Evolutionary conservation across 2,888 invertebrate genomes (phyloP).

Genomic region (Hirtodrosophila alboralis): DNA sequence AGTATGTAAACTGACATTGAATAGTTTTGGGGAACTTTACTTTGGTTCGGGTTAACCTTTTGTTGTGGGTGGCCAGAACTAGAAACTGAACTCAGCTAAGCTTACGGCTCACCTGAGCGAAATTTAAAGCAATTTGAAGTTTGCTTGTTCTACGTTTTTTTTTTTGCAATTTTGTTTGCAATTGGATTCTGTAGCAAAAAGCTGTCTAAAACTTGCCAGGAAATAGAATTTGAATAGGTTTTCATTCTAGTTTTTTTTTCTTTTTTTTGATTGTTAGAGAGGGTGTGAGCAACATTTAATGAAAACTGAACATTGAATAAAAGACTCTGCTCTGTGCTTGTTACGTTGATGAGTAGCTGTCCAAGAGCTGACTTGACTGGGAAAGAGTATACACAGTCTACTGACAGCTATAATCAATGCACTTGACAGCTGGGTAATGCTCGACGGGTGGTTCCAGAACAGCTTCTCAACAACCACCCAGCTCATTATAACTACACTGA

Average conservation of each 20-base stretch:
- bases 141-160: no score
- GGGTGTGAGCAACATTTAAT: constrained; percentile 33
- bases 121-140: constrained; percentile 59
- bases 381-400: constrained; percentile 1
- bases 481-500: constrained; percentile 21
- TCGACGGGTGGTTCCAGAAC: constrained; percentile 31
- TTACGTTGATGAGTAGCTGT: constrained; percentile 31
- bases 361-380: neutral
- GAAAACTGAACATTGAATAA: constrained; percentile 28
- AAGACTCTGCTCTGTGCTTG: constrained; percentile 21
- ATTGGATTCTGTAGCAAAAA: constrained; percentile 61
- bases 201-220: constrained; percentile 33
- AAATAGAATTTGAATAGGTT: constrained; percentile 39
- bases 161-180: constrained; percentile 61
- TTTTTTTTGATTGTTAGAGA: no score
- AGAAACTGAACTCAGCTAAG: constrained; percentile 40
- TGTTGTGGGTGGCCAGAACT: constrained; percentile 61
- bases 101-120: constrained; percentile 24
- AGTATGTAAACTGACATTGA: constrained; percentile 79
- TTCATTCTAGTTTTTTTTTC: no score
- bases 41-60: constrained; percentile 30
- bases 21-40: constrained; percentile 55
- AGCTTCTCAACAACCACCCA: constrained; percentile 31
- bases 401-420: constrained; percentile 40
- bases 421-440: constrained; percentile 44